phyloP scores from a whole-genome alignment of 2,888 invertebrate species.

The Blera fallax region DNA sequence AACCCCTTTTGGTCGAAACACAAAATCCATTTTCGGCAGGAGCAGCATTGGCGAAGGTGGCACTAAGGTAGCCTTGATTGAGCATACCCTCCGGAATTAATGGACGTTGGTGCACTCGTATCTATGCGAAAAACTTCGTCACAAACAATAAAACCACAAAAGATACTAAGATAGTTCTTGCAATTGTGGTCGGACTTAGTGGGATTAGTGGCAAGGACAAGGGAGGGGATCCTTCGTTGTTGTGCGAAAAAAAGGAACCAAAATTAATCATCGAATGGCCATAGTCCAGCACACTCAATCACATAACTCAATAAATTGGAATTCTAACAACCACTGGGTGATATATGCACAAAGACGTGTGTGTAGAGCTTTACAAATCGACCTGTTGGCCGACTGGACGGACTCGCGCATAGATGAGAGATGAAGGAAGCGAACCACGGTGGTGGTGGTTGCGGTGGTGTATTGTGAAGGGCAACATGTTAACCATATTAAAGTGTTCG shows the following conservation, averaged over 20 bases:
- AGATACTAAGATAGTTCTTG: neutral
- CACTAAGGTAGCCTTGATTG: slow-evolving; percentile 77
- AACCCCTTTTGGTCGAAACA: slow-evolving; percentile 32
- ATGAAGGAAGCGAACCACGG: slow-evolving; percentile 4
- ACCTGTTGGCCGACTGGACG: slow-evolving; percentile 56
- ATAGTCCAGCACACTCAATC: slow-evolving; percentile 54
- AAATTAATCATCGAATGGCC: slow-evolving; percentile 65
- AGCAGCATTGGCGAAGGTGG: neutral
- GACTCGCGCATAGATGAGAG: slow-evolving; percentile 19
- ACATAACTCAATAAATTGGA: slow-evolving; percentile 72
- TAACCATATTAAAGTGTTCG: slow-evolving; percentile 82
- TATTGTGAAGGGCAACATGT: slow-evolving; percentile 75
- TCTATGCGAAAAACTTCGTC: slow-evolving; percentile 65
- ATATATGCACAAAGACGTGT: slow-evolving; percentile 60
- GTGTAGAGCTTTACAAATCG: slow-evolving; percentile 68
- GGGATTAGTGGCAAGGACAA: neutral
- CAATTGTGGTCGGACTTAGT: neutral
- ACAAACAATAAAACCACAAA: slow-evolving; percentile 1
- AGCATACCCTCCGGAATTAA: slow-evolving; percentile 81
- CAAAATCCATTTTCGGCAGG: neutral
- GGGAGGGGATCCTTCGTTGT: neutral
- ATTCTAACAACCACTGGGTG: slow-evolving; percentile 72
- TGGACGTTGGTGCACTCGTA: slow-evolving; percentile 75
- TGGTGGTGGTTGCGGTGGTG: neutral
- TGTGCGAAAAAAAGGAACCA: slow-evolving; percentile 31